These are phyloP conservation scores for Dugesia japonica DNA, from an alignment of 2,888 invertebrate genomes.

Conservation along the genomic window DNA sequence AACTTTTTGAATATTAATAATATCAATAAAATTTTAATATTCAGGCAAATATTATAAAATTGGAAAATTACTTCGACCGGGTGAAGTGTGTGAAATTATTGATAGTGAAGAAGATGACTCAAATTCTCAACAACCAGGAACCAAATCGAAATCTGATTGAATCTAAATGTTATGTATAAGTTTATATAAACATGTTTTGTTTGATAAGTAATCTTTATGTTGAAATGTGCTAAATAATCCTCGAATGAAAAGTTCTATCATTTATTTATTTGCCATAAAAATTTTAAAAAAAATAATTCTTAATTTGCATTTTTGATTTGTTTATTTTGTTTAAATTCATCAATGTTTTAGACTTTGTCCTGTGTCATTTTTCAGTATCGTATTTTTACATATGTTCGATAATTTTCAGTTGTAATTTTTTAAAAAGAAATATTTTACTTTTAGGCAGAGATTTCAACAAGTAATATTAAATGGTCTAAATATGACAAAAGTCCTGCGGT, in stretches of 20 bases:
- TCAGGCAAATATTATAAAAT: background rate
- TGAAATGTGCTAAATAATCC: background rate
- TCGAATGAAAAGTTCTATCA: background rate
- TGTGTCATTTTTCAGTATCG: background rate
- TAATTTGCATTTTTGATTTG: too few species aligned
- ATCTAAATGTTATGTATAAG: background rate
- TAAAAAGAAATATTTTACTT: background rate
- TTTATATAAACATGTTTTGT: background rate
- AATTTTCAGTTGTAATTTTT: background rate
- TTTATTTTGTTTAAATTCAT: background rate
- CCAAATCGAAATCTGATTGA: background rate
- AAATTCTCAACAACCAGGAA: background rate
- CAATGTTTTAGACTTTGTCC: background rate
- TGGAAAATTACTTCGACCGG: background rate
- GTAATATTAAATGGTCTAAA: conserved; percentile 37
- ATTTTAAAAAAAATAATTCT: background rate
- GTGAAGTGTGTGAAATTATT: background rate
- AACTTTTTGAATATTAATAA: too few species aligned
- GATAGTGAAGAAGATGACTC: background rate
- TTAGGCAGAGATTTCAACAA: background rate
- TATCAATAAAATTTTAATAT: too few species aligned
- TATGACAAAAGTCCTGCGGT: conserved; percentile 38
- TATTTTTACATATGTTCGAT: background rate
- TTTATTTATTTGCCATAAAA: background rate
- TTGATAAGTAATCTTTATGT: background rate